Conservation (phyloP, 2,797 vertebrate species). For the Sebastes diaconus region DNA sequence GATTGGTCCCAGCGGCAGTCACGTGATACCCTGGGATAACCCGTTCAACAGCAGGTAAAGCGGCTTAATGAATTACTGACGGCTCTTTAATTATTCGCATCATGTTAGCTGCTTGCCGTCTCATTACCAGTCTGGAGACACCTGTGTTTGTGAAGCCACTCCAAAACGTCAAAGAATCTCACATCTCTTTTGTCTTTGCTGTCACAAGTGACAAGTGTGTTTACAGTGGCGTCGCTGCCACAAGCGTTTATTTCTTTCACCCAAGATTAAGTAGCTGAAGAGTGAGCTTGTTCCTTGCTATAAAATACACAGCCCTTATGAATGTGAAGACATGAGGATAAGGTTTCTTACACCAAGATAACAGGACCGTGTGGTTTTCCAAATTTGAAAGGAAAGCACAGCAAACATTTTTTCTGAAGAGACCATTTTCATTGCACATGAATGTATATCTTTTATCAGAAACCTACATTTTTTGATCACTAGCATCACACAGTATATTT, state of each 20-base stretch:
- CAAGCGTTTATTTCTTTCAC: constrained; percentile 21
- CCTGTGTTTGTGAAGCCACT: constrained; percentile 64
- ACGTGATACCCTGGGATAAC: constrained; percentile 91
- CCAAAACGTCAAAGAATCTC: constrained; percentile 38
- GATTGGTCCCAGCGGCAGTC: constrained; percentile 91
- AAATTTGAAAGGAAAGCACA: constrained; percentile 13
- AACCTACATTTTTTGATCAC: constrained; percentile 11
- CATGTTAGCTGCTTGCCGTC: constrained; percentile 55
- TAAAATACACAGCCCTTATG: constrained; percentile 1
- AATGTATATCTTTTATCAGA: constrained; percentile 7
- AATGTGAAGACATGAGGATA: constrained; percentile 15
- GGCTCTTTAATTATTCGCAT: constrained; percentile 60
- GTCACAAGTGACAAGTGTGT: constrained; percentile 60
- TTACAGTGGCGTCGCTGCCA: constrained; percentile 43
- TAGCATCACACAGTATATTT: constrained; percentile 21
- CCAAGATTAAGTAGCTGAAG: constrained; percentile 36
- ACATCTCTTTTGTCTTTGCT: constrained; percentile 54
- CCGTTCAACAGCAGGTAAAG: constrained; percentile 96
- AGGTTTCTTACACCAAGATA: constrained; percentile 12
- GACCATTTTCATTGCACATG: not conserved
- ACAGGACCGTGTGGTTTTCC: constrained; percentile 1
- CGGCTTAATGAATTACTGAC: constrained; percentile 39
- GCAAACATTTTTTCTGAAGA: constrained; percentile 3
- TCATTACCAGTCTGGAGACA: constrained; percentile 53
- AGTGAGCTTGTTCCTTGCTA: constrained; percentile 2